Percentiles rank a stretch among this genome's conserved stretches.
phyloP scores from a whole-genome alignment of 2,888 invertebrate species.

The Dyspetes luteomarginatus region DNA sequence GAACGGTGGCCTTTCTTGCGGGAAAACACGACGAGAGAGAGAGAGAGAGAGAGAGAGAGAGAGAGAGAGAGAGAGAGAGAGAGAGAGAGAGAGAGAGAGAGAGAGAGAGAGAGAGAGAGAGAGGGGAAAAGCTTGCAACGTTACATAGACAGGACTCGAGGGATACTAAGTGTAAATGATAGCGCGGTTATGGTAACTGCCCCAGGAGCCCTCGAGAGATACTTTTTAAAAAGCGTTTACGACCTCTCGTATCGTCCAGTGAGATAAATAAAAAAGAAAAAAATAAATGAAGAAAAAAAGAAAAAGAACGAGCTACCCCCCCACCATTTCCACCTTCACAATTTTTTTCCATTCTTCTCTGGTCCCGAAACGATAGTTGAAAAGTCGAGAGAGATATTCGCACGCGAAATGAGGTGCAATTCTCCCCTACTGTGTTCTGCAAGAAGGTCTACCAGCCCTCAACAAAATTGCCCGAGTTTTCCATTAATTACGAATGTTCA shows the following conservation, averaged over 20 bases:
- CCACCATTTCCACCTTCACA: neutral
- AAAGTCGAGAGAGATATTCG: slow-evolving; percentile 64
- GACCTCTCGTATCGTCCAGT: slow-evolving; percentile 63
- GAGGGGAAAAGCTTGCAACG: slow-evolving; percentile 15
- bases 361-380: slow-evolving; percentile 65
- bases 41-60: slow-evolving; percentile 24
- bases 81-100: slow-evolving; percentile 36
- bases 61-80: slow-evolving; percentile 25
- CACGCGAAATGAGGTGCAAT: slow-evolving; percentile 60
- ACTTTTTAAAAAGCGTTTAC: slow-evolving; percentile 71
- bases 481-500: slow-evolving; percentile 76
- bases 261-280: slow-evolving; percentile 66
- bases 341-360: slow-evolving; percentile 48
- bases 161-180: slow-evolving; percentile 81
- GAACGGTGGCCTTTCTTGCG: slow-evolving; percentile 52
- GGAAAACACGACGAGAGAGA: slow-evolving; percentile 34
- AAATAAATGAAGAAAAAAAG: slow-evolving; percentile 43
- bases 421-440: slow-evolving; percentile 68
- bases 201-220: slow-evolving; percentile 65
- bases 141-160: slow-evolving; percentile 47
- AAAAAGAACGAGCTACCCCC: slow-evolving; percentile 3
- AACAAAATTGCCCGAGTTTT: slow-evolving; percentile 61
- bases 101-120: slow-evolving; percentile 18
- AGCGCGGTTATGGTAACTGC: slow-evolving; percentile 80
- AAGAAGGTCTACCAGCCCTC: slow-evolving; percentile 59